These are phyloP conservation scores for Irena cyanogastra DNA, from an alignment of 2,113 vertebrate genomes.

Conservation along the genomic window DNA sequence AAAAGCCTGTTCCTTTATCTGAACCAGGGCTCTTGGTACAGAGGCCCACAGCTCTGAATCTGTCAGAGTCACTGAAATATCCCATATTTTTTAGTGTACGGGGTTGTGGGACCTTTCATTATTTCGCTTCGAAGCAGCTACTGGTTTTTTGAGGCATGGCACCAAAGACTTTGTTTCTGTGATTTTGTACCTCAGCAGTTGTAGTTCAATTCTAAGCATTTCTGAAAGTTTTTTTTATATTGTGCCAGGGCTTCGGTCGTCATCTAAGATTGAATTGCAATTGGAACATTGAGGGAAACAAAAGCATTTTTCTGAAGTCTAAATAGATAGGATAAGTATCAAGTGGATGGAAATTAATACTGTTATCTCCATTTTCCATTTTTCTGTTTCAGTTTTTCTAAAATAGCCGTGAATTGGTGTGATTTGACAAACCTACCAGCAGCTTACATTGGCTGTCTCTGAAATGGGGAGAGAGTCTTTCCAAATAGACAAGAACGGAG, in stretches of 20 bases:
- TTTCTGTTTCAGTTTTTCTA: not conserved
- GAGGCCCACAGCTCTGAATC: not conserved
- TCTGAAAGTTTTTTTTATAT: slow-evolving; percentile 18
- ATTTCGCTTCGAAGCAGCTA: not conserved
- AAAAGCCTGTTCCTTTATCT: not conserved
- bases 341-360: not conserved
- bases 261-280: not conserved
- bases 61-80: not conserved
- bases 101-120: not conserved
- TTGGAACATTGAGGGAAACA: not conserved
- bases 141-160: not conserved
- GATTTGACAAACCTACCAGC: not conserved
- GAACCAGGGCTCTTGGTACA: not conserved
- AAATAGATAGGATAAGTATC: slow-evolving; percentile 6
- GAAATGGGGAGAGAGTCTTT: not conserved
- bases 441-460: not conserved
- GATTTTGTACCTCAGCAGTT: not conserved
- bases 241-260: not conserved
- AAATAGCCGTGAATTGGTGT: not conserved
- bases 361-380: not conserved
- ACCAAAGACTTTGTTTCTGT: not conserved
- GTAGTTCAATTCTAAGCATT: not conserved
- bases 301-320: not conserved
- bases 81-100: not conserved
- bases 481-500: not conserved